Conservation (phyloP, 2,888 invertebrate genomes). For the Pogonocherus hispidulus region DNA sequence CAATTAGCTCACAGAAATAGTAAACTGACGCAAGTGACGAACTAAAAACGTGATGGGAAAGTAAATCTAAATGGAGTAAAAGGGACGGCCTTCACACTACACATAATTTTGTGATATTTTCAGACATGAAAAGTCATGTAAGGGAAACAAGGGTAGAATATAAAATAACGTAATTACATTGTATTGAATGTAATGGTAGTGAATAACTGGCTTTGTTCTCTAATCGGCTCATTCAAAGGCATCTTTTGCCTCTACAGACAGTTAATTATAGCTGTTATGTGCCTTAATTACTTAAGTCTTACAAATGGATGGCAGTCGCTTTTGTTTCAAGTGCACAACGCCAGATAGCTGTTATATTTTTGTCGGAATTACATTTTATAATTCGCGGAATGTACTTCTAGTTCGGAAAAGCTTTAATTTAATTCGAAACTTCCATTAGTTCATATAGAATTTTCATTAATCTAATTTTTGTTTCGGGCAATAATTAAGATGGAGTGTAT, state of each 20-base stretch:
- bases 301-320: conserved; percentile 19
- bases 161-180: conserved; percentile 38
- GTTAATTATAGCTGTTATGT: conserved; percentile 38
- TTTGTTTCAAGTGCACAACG: conserved; percentile 15
- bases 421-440: conserved; percentile 10
- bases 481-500: conserved; percentile 2
- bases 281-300: conserved; percentile 35
- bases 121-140: conserved; percentile 28
- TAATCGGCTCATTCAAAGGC: conserved; percentile 45
- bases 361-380: conserved; percentile 11
- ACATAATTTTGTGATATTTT: conserved; percentile 21
- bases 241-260: conserved; percentile 32
- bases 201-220: conserved; percentile 38
- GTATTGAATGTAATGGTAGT: conserved; percentile 34
- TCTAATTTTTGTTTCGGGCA: conserved; percentile 4
- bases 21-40: conserved; percentile 10
- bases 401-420: conserved; percentile 21
- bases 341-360: neutral
- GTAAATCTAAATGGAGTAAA: conserved; percentile 4
- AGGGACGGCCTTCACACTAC: conserved; percentile 9
- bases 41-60: conserved; percentile 25
- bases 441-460: conserved; percentile 12
- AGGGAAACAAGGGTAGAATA: conserved; percentile 25
- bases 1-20: conserved; percentile 10
- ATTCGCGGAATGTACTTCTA: conserved; percentile 11